Evolutionary conservation across 2,888 invertebrate species (phyloP).

Genomic region (Polyploca ridens): DNA sequence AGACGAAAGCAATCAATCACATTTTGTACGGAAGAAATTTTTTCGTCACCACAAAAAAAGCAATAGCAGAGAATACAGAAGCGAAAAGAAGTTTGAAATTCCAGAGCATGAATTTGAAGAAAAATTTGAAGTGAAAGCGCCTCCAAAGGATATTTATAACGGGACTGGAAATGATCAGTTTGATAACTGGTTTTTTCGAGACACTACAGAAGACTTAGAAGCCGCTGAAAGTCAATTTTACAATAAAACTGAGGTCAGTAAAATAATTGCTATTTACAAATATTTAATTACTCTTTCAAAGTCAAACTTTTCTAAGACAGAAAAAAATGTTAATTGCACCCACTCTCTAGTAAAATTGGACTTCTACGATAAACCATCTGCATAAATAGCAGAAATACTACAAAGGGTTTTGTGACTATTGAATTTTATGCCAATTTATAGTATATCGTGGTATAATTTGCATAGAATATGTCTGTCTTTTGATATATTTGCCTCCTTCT

Average conservation of each 20-base stretch:
- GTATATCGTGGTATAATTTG: too few relatives aligned
- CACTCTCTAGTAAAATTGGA: not conserved
- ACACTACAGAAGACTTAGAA: constrained; percentile 70
- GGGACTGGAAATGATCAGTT: constrained; percentile 53
- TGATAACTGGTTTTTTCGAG: constrained; percentile 74
- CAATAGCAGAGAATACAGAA: constrained; percentile 47
- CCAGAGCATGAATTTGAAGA: constrained; percentile 86
- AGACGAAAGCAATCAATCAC: constrained; percentile 45
- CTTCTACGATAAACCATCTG: not conserved
- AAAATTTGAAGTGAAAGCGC: constrained; percentile 82
- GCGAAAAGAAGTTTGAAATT: constrained; percentile 61
- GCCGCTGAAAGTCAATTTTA: constrained; percentile 62
- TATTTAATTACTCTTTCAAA: too few relatives aligned
- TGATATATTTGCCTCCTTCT: too few relatives aligned
- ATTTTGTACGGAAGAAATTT: constrained; percentile 63
- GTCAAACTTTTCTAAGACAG: too few relatives aligned
- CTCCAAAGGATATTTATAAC: constrained; percentile 57
- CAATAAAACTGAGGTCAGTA: constrained; percentile 60
- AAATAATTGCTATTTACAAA: constrained; percentile 13
- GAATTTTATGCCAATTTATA: not conserved
- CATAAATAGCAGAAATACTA: not conserved
- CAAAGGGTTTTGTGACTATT: not conserved
- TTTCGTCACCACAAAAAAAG: constrained; percentile 75
- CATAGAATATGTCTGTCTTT: not conserved
- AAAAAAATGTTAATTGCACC: not conserved